Base-by-base conservation (phyloP, 2,888 invertebrate genomes). In the Hipparchia semele region DNA sequence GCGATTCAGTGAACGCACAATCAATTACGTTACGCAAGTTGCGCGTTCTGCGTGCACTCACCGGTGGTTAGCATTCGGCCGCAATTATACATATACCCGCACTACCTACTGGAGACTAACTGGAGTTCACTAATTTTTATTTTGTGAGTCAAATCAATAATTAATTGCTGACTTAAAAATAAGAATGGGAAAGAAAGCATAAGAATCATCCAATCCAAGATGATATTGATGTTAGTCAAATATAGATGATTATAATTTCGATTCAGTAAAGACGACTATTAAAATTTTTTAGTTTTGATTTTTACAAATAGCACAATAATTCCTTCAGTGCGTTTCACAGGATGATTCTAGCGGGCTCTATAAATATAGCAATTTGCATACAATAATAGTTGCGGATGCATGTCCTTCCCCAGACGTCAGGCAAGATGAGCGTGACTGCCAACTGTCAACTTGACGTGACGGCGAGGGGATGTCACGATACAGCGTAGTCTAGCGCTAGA, bases 21-120 rank as follows among this genome's bases (percentile, higher is more conserved):
- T 82, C 88, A 84, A 89, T 87, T 86, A 87, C 77, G 75, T 90
- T 89, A 84, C 87, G 87, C 86, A 88, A 88, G 81, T 83, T 73
- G 0, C 33, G 10, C 33, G 59, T 39, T 60, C 2, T 39, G 59
- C 49, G 49, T 49, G 2, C 8, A 49, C 49, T 6, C 7, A 1
- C 39, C 39, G 39, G 39, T 39, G 39, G 1, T 39, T 0, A 39
- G 23, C 23, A 23, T 23, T 23, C 23, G 23, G 23, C 23, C 23
- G 23, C 23, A 23, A 23, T 23, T 23, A 39, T 39, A 39, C 5
- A 39, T 5, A 4, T 39, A 39, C 39, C 39, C 5, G 39, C 39
- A 39, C 5, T 39, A 39, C 39, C 39, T 4, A 39, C 5, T 4
- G 39, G 5, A 39, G 39, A 4, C 39, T n/a, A n/a, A n/a, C n/a